Base-by-base conservation (phyloP, 2,113 vertebrate species). In the Pipra filicauda region DNA sequence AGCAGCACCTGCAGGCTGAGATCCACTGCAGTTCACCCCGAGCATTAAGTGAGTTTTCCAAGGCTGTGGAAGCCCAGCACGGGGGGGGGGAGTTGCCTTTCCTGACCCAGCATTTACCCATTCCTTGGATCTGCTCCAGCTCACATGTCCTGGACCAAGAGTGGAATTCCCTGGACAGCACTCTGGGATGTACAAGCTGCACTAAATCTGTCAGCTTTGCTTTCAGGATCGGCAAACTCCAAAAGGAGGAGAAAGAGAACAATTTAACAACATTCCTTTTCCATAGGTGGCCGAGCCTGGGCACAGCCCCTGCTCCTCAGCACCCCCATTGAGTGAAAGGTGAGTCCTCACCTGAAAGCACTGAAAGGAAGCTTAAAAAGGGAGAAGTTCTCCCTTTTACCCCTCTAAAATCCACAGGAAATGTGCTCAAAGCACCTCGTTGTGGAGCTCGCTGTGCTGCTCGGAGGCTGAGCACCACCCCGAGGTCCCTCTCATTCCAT, bases 281-380 rank as follows among this genome's bases (percentile, higher is more conserved):
- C 70, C 58, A 20, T 0, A 16, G 48, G 39, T 2, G 1, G 44
- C 65, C 30, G 2, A 85, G 61, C 48, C 61, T 1, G 31, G 26
- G 33, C 46, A 30, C 0, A 2, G 57, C 30, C 46, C 65, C 62
- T 17, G 14, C 5, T 37, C 62, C 35, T 24, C 31, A 18, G 74
- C 52, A 5, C 0, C 4, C 0, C 0, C 3, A 19, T 61, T 35
- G 71, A 46, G 83, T 2, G 0, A 12, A 44, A 86, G 58, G 54
- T 24, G 69, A 88, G 37, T 27, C 59, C 3, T 1, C 5, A 33
- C 15, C 15, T 10, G 67, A 74, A 54, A 71, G 65, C 16, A 21
- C 52, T 62, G 70, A 61, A 80, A 83, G 28, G 8, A 41, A 67
- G 15, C 49, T 22, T 9, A 15, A 62, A 58, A 48, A 11, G 31